A percentile compares a stretch with the other conserved stretches of the same genome.
Conservation (phyloP, 2,113 vertebrate species). For the Sardina pilchardus region DNA sequence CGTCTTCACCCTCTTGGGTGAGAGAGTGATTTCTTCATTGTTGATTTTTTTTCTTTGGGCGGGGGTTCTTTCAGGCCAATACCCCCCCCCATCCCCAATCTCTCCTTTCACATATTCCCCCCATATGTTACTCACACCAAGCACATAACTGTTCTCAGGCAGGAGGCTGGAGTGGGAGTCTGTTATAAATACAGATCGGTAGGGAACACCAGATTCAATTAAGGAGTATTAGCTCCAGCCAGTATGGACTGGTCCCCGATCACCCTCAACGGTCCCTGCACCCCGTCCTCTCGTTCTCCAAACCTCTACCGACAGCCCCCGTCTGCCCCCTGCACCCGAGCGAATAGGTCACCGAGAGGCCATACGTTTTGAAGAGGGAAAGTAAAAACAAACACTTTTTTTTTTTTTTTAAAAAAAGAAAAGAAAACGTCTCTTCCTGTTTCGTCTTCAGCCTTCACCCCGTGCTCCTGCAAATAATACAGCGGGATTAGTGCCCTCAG, state of each 20-base stretch:
- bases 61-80: too few species aligned
- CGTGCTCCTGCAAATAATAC: constrained; percentile 36
- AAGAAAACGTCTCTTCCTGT: constrained; percentile 41
- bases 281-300: not conserved
- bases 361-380: constrained; percentile 22
- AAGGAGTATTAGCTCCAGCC: not conserved
- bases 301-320: not conserved
- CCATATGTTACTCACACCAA: not conserved
- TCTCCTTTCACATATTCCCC: not conserved
- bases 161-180: not conserved
- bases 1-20: not conserved
- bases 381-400: constrained; percentile 38
- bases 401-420: not conserved
- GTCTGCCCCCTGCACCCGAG: not conserved
- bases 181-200: not conserved
- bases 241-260: not conserved
- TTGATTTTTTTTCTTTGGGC: not conserved
- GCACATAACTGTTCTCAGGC: not conserved
- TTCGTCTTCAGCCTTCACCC: constrained; percentile 41
- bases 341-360: constrained; percentile 23
- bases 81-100: not conserved
- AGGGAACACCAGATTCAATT: constrained; percentile 24
- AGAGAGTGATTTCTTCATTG: not conserved
- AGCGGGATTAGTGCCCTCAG: constrained; percentile 17
- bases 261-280: not conserved